phyloP scores from a whole-genome alignment of 2,888 invertebrate species.

The Tetrapedia diversipes region DNA sequence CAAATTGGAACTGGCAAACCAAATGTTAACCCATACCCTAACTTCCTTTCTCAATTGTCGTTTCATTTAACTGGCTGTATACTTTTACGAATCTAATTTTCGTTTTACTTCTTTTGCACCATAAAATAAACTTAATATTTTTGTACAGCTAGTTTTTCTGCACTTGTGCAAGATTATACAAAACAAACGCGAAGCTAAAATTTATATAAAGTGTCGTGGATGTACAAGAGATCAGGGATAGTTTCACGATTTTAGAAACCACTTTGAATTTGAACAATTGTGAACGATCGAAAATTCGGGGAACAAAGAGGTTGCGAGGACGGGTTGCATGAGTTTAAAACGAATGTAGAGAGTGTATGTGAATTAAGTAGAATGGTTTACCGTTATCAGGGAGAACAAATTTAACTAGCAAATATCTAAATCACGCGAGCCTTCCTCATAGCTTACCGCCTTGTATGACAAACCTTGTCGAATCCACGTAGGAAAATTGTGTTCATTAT shows the following conservation, averaged over 20 bases:
- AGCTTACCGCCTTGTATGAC: constrained; percentile 26
- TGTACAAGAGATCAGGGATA: too few species aligned
- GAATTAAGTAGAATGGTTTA: constrained; percentile 46
- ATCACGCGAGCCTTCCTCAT: constrained; percentile 1
- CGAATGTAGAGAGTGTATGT: constrained; percentile 22
- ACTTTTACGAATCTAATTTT: neutral
- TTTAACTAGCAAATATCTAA: constrained; percentile 42
- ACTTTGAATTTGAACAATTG: too few species aligned
- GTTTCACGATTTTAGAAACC: too few species aligned
- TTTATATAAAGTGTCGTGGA: too few species aligned
- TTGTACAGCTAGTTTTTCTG: too few species aligned
- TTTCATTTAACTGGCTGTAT: neutral
- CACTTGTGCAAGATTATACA: too few species aligned
- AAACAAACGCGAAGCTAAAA: too few species aligned
- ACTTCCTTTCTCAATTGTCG: constrained; percentile 12
- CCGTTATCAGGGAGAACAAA: constrained; percentile 45
- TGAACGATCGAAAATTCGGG: neutral
- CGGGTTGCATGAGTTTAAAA: neutral
- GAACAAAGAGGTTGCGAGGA: neutral
- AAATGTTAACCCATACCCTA: constrained; percentile 22
- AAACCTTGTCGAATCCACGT: constrained; percentile 27
- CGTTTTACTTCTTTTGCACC: too few species aligned
- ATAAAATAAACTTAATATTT: too few species aligned
- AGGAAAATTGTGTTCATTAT: constrained; percentile 23
- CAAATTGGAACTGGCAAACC: constrained; percentile 21